These are phyloP conservation scores for Pitangus sulphuratus DNA, from an alignment of 2,797 vertebrate species.

Conservation along the genomic window DNA sequence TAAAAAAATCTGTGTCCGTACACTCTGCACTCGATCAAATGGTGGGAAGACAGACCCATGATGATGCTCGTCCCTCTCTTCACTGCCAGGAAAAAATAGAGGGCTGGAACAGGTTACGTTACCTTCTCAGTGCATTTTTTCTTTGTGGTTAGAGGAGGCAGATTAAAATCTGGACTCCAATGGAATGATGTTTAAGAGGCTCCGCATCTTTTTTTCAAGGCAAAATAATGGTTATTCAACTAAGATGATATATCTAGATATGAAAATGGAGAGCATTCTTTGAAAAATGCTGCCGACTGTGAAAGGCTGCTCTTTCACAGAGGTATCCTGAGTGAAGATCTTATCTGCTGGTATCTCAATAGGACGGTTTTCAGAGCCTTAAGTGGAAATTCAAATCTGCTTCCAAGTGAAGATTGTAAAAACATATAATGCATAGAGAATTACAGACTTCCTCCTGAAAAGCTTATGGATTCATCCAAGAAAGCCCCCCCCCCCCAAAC, in stretches of 20 bases:
- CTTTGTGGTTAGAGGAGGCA: conserved; percentile 24
- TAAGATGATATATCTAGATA: conserved; percentile 69
- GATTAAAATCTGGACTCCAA: conserved; percentile 68
- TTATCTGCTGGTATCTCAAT: conserved; percentile 68
- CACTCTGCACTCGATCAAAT: rapidly evolving
- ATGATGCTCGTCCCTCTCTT: neutral
- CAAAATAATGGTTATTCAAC: conserved; percentile 75
- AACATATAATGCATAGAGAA: conserved; percentile 59
- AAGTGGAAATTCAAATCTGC: conserved; percentile 71
- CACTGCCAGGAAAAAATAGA: neutral
- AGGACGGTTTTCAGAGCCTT: conserved; percentile 62
- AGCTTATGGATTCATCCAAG: neutral
- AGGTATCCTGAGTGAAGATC: conserved; percentile 68
- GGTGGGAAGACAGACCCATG: neutral
- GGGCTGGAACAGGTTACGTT: neutral
- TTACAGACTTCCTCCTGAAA: conserved; percentile 17
- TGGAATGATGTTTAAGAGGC: conserved; percentile 65
- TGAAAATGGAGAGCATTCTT: conserved; percentile 73
- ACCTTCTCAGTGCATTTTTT: conserved; percentile 24
- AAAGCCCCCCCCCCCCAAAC: neutral
- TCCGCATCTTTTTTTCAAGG: conserved; percentile 45
- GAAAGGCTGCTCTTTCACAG: conserved; percentile 69
- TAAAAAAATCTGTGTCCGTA: rapidly evolving
- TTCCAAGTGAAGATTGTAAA: conserved; percentile 61
- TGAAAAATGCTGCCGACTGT: conserved; percentile 58